Evolutionary conservation across 2,888 invertebrate genomes (phyloP).

Genomic region (Nomada flava): DNA sequence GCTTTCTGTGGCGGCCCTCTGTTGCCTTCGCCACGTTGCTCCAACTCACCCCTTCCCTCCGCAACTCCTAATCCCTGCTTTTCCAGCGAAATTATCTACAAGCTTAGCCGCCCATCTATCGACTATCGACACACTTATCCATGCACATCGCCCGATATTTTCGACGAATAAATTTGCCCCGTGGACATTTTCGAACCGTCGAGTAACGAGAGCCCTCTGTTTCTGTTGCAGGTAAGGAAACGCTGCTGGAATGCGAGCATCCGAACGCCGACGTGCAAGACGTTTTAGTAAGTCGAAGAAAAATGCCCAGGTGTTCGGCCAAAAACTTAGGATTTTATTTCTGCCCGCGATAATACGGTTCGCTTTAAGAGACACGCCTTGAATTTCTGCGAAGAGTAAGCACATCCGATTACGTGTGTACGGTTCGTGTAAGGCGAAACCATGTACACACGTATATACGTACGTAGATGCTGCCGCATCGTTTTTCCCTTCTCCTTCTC

Average conservation of each 20-base stretch:
- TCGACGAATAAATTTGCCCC: conserved; percentile 39
- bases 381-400: conserved; percentile 56
- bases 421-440: conserved; percentile 62
- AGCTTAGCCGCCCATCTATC: conserved; percentile 13
- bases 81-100: conserved; percentile 3
- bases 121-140: conserved; percentile 14
- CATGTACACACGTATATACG: conserved; percentile 14
- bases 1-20: conserved; percentile 69
- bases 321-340: conserved; percentile 5
- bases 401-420: conserved; percentile 58
- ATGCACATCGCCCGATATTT: conserved; percentile 1
- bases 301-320: not conserved
- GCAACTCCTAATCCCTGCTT: conserved; percentile 9
- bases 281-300: conserved; percentile 28
- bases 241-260: not conserved
- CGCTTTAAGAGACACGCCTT: conserved; percentile 52
- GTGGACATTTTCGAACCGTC: not conserved
- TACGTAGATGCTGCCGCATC: conserved; percentile 30
- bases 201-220: not conserved
- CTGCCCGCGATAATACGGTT: not conserved
- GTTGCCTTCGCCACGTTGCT: conserved; percentile 60
- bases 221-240: conserved; percentile 67
- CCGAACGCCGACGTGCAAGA: not conserved
- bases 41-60: not conserved
- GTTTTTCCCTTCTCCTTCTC: conserved; percentile 21